Evolutionary conservation across 2,113 vertebrate species (phyloP).

Genomic region (Percina caprodes): DNA sequence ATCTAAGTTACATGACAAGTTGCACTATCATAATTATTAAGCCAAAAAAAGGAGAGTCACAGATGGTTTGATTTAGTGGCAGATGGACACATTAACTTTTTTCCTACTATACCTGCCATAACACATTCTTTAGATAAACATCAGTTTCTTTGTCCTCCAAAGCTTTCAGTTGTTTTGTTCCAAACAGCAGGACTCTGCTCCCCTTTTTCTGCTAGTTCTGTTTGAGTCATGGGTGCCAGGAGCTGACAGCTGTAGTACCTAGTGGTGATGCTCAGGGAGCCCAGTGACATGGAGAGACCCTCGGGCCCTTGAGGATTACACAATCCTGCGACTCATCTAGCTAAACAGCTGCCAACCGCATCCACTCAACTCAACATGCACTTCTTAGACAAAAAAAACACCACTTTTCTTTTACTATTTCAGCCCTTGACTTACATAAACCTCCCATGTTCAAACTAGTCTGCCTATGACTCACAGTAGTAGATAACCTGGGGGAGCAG

Average conservation of each 20-base stretch:
- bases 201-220: conserved; percentile 14
- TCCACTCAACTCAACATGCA: conserved; percentile 29
- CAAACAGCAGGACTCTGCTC: conserved; percentile 3
- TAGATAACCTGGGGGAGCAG: conserved; percentile 46
- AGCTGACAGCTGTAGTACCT: conserved; percentile 44
- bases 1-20: conserved; percentile 30
- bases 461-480: conserved; percentile 64
- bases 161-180: conserved; percentile 14
- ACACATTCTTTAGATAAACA: conserved; percentile 47
- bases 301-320: conserved; percentile 54
- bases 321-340: conserved; percentile 58
- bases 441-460: conserved; percentile 17
- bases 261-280: conserved; percentile 33
- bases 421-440: conserved; percentile 42
- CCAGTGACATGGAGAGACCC: conserved; percentile 48
- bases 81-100: conserved; percentile 55
- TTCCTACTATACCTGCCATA: conserved; percentile 39
- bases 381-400: conserved; percentile 16
- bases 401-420: conserved; percentile 20
- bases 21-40: conserved; percentile 18
- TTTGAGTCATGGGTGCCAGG: conserved; percentile 37
- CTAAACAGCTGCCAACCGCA: conserved; percentile 52
- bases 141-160: conserved; percentile 28
- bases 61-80: conserved; percentile 65
- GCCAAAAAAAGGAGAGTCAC: conserved; percentile 34